phyloP scores from a whole-genome alignment of 2,797 vertebrate genomes.

The Girardinus metallicus region DNA sequence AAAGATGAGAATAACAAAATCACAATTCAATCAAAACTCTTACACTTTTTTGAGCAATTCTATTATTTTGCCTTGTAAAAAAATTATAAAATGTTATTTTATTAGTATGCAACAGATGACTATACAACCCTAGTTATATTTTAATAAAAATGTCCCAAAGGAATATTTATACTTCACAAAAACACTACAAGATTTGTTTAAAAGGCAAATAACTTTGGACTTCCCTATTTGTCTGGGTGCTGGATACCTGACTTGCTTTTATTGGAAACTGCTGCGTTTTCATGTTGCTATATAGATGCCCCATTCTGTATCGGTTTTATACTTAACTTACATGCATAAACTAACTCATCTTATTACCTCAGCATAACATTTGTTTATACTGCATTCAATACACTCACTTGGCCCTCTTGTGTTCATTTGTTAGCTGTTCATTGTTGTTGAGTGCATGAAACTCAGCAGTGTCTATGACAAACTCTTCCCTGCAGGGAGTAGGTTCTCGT shows the following conservation, averaged over 20 bases:
- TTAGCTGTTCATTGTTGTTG: slow-evolving; percentile 59
- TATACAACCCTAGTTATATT: not conserved
- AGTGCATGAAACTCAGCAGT: slow-evolving; percentile 66
- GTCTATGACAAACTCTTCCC: slow-evolving; percentile 57
- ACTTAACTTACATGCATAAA: slow-evolving; percentile 29
- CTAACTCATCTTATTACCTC: slow-evolving; percentile 51
- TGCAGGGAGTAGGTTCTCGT: slow-evolving; percentile 61
- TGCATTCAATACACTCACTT: slow-evolving; percentile 20
- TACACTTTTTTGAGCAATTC: not conserved
- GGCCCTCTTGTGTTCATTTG: slow-evolving; percentile 52
- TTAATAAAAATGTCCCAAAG: not conserved
- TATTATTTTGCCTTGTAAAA: not conserved
- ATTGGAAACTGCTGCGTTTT: slow-evolving; percentile 51
- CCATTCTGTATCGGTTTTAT: slow-evolving; percentile 57
- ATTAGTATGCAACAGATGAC: not conserved
- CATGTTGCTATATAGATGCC: slow-evolving; percentile 32
- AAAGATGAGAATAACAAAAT: not conserved
- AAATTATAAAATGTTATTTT: not conserved
- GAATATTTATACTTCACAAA: not conserved
- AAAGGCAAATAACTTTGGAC: slow-evolving; percentile 2
- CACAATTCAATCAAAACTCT: not conserved
- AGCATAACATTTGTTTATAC: slow-evolving; percentile 39
- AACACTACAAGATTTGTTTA: not conserved
- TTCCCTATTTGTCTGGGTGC: slow-evolving; percentile 21
- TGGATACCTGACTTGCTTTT: slow-evolving; percentile 57